A percentile compares a stretch with the other conserved stretches of the same genome.
Conservation (phyloP, 2,113 vertebrate genomes). For the Trochalopteron elliotii region DNA sequence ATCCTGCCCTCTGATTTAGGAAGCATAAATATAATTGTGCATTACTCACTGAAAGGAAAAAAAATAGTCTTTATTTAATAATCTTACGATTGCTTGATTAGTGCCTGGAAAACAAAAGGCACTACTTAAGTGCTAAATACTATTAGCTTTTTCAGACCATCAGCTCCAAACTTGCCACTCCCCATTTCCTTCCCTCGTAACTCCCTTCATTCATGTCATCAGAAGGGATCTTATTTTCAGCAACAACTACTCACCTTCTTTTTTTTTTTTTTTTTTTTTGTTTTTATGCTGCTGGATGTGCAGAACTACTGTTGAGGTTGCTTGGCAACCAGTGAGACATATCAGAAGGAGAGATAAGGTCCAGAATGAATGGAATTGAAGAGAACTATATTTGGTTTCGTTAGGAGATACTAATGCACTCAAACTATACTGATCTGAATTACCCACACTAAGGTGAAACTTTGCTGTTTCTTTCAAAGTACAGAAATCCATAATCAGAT, state of each 20-base stretch:
- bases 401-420: conserved; percentile 6
- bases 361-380: conserved; percentile 49
- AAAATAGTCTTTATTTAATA: background rate
- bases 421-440: background rate
- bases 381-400: conserved; percentile 25
- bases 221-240: conserved; percentile 57
- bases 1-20: background rate
- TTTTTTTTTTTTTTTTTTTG: background rate
- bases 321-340: conserved; percentile 31
- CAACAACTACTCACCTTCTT: conserved; percentile 11
- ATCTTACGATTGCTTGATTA: background rate
- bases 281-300: conserved; percentile 22
- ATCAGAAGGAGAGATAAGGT: conserved; percentile 34
- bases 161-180: background rate
- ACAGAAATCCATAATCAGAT: background rate
- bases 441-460: background rate
- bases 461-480: background rate
- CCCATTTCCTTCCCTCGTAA: background rate
- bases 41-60: background rate
- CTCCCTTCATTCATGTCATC: conserved; percentile 46
- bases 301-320: conserved; percentile 53
- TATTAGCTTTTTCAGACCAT: background rate
- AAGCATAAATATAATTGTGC: background rate
- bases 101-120: background rate
- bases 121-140: background rate